phyloP scores from a whole-genome alignment of 2,113 vertebrate species.

The Nothoprocta perdicaria region DNA sequence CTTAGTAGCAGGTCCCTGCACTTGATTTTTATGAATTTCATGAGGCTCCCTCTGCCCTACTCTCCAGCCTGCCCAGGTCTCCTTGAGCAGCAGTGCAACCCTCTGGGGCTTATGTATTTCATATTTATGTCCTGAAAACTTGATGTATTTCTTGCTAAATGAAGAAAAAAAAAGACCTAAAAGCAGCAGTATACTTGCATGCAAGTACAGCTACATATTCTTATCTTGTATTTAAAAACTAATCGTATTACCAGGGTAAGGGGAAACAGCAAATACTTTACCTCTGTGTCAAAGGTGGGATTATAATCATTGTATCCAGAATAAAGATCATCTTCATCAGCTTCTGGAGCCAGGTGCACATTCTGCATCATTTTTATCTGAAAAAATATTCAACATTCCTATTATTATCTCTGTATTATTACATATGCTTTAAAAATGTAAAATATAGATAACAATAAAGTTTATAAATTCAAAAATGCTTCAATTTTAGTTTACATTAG shows the following conservation, averaged over 20 bases:
- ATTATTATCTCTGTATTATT: not conserved
- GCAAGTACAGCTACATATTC: fast-evolving
- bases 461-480: not conserved
- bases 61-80: too few relatives aligned
- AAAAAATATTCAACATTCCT: conserved; percentile 23
- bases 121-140: not conserved
- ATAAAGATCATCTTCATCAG: conserved; percentile 94
- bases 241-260: not conserved
- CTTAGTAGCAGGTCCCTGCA: too few relatives aligned
- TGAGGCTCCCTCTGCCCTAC: too few relatives aligned
- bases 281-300: conserved; percentile 92
- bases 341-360: conserved; percentile 83
- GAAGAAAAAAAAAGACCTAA: not conserved
- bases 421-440: not conserved
- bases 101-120: not conserved
- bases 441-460: not conserved
- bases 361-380: conserved; percentile 88
- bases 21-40: too few relatives aligned
- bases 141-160: not conserved
- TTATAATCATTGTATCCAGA: conserved; percentile 98
- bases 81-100: too few relatives aligned
- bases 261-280: conserved; percentile 56
- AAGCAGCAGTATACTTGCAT: not conserved
- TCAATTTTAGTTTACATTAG: not conserved
- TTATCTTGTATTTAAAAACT: not conserved